Base-by-base conservation (phyloP, 2,113 vertebrate species). In the Pollimyrus isidori region DNA sequence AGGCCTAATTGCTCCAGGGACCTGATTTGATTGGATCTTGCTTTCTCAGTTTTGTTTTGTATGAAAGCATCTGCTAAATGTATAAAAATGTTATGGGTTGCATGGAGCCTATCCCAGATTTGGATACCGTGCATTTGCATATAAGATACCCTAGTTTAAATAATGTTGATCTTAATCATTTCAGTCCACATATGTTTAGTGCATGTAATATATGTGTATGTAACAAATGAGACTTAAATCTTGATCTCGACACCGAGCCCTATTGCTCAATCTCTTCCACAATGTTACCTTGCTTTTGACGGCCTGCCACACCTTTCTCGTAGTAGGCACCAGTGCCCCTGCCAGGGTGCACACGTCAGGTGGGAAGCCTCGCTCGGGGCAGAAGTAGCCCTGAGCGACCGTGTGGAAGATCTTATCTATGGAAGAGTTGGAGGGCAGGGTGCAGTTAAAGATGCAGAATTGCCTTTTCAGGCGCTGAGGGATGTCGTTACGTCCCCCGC, bases 381-480 rank as follows among this genome's bases (percentile, higher is more conserved):
- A 97, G 93, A 97, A 97, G 92, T 97, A 95, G 2, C 97, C 96
- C 89, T 92, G 93, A 88, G 96, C 95, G 92, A 97, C 91, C 9
- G 96, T 96, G 87, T 89, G 87, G 88, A 97, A 97, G 92, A 97
- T 95, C 90, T 95, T 96, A 89, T 97, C 96, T 45, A 97, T 95
- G 90, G 97, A 97, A 50, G 95, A 95, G 92, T 95, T 95, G 91
- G 97, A 96, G 89, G 97, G 97, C 49, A 97, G 91, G 0, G 97
- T 96, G 94, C 96, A 97, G 92, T 97, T 97, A 90, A 96, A 97
- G 92, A 96, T 91, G 90, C 93, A 93, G 92, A 97, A 97, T 89
- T 97, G 96, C 13, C 97, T 95, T 91, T 97, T 97, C 49, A 97
- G 95, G 42, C 97, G 95, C 91, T 97, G 96, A 3, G 97, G 97